Conservation (phyloP, 2,797 vertebrate genomes). For the Chaetophractus vellerosus region DNA sequence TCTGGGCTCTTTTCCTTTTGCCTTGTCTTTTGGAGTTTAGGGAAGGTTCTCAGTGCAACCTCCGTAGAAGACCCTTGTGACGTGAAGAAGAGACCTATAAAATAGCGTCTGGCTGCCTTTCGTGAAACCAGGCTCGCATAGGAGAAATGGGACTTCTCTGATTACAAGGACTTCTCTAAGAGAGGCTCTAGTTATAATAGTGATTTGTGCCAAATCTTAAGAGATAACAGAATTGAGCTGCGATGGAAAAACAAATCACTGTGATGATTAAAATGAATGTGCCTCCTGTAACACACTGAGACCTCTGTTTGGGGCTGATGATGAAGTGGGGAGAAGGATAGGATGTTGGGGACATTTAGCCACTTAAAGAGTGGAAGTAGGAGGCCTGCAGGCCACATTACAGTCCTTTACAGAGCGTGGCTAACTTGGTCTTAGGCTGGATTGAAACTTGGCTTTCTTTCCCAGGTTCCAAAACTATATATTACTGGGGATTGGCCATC, state of each 20-base stretch:
- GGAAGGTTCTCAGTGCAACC: not conserved
- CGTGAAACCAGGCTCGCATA: not conserved
- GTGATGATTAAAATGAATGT: not conserved
- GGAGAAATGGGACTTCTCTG: not conserved
- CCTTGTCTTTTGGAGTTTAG: not conserved
- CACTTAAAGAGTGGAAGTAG: not conserved
- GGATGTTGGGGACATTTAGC: not conserved
- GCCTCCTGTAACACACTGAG: not conserved
- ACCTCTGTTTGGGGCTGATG: slow-evolving; percentile 53
- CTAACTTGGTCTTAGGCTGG: not conserved
- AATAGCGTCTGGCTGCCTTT: not conserved
- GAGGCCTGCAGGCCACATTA: not conserved
- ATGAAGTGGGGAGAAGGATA: not conserved
- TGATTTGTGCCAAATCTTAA: slow-evolving; percentile 38
- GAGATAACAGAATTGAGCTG: slow-evolving; percentile 24
- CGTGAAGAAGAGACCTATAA: not conserved
- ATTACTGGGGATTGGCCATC: not conserved
- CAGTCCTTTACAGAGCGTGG: not conserved
- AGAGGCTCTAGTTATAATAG: not conserved
- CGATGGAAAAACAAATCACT: not conserved
- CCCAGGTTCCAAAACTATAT: not conserved
- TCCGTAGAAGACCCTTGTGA: not conserved
- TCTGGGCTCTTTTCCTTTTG: not conserved
- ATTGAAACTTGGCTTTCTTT: not conserved
- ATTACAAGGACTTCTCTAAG: not conserved